Base-by-base conservation (phyloP, 2,113 vertebrate genomes). In the Panthera uncia region DNA sequence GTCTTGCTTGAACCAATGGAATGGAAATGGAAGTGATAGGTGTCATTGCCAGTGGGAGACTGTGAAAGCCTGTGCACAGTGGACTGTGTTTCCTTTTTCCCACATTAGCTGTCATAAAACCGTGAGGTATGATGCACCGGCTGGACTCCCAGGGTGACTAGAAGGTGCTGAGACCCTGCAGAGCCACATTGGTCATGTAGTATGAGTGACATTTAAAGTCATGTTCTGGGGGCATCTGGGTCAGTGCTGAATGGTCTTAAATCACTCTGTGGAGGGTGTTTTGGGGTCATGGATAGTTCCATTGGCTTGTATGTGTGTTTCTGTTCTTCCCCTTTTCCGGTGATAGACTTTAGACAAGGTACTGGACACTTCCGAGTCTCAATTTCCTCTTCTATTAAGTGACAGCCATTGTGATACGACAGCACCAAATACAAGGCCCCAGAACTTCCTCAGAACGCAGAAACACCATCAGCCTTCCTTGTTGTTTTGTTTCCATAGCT, bases 111-210 rank as follows among this genome's bases (percentile, higher is more conserved):
- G 45, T 74, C 33, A 19, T 45, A 50, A 33, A 84, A 41, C 63
- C 38, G 25, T 48, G 41, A 45, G 61, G 19, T n/a, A 84, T 68
- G 23, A 31, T 31, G 16, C n/a, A 55, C 38, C 25, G 19, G n/a
- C 31, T 63, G 8, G 25, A 63, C 33, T 38, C 36, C 38, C 21
- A 41, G 2, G 2, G 48, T 21, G 50, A 57, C n/a, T 45, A 48
- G 23, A 36, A 91, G 57, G 61, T 63, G 25, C 14, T 25, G 15
- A 52, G 69, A 29, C 12, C 13, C 27, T 16, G 3, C 2, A 1
- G 50, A 36, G 2, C n/a, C 36, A 1, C 1, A 0, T 0, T 41
- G 23, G 27, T n/a, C 73, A 10, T 23, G 0, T 14, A 48, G 11
- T 12, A 29, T 36, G 31, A 57, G 15, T 76, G 12, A 7, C 29